Percentiles rank a stretch among this genome's conserved stretches.
phyloP scores from a whole-genome alignment of 2,797 vertebrate genomes.

The Neosalanx taihuensis region DNA sequence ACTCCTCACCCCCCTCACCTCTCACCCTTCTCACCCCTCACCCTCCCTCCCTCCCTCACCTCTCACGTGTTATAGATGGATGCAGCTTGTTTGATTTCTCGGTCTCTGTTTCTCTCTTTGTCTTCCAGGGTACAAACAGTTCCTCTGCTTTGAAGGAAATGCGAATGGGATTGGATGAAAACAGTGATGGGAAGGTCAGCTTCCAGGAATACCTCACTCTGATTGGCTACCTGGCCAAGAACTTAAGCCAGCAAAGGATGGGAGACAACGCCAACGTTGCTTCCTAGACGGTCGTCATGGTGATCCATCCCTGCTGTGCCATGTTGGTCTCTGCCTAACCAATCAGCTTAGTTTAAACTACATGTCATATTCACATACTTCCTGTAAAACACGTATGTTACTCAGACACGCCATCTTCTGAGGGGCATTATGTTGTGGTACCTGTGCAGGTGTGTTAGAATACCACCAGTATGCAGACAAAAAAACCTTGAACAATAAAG shows the following conservation, averaged over 20 bases:
- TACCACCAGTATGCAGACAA: too few relatives aligned
- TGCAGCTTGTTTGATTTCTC: background rate
- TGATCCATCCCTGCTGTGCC: too few relatives aligned
- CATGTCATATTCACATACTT: too few relatives aligned
- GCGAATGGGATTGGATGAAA: constrained; percentile 65
- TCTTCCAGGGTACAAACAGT: constrained; percentile 60
- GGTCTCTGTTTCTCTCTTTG: background rate
- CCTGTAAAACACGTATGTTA: too few relatives aligned
- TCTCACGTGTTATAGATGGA: too few relatives aligned
- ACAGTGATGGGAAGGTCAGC: constrained; percentile 71
- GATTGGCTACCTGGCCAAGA: constrained; percentile 67
- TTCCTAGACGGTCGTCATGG: constrained; percentile 34
- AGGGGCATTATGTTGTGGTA: too few relatives aligned
- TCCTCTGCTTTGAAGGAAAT: constrained; percentile 63
- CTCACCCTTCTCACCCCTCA: too few relatives aligned
- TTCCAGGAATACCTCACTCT: constrained; percentile 72
- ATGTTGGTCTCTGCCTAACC: too few relatives aligned
- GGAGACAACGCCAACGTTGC: constrained; percentile 1
- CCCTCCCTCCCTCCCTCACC: background rate
- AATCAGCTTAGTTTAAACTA: too few relatives aligned
- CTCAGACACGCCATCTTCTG: too few relatives aligned
- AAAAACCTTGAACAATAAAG: too few relatives aligned
- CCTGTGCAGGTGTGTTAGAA: background rate
- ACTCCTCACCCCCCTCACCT: too few relatives aligned
- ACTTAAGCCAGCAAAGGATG: constrained; percentile 48